Base-by-base conservation (phyloP, 2,797 vertebrate species). In the Tachyglossus aculeatus region DNA sequence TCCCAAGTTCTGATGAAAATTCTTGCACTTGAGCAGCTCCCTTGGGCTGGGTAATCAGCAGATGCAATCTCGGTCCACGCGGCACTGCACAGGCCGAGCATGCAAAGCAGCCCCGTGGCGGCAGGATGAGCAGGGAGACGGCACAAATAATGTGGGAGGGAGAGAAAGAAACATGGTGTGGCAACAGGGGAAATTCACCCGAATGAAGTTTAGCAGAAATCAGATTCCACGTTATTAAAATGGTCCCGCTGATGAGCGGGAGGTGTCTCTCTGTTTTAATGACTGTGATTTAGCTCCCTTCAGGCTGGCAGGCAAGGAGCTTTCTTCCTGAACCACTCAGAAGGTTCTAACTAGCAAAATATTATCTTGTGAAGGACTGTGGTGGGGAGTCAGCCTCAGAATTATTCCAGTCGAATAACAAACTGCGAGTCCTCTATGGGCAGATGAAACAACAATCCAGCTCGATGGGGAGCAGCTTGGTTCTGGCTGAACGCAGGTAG, bases 261-360 rank as follows among this genome's bases (percentile, higher is more conserved):
- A 67, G 48, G 62, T 77, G 6, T 62, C 67, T 72, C 77, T 84
- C 2, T 77, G 40, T 83, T 81, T 67, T 77, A 83, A 80, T 79
- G 80, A 71, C 77, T 63, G 31, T 59, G 53, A 5, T 78, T 83
- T 78, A 67, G 64, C 80, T 62, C 16, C 0, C 77, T 78, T 83
- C 78, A 64, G 73, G 71, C 70, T 52, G 48, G 78, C 72, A 67
- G 77, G 84, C 87, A 84, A 77, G 81, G 76, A 84, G 77, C 84
- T 81, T 24, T n/a, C 32, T 43, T 52, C 71, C 50, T 47, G 39
- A 71, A 67, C 75, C 78, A 56, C 80, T 84, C 68, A 67, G 67
- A 70, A 73, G 76, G 77, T 61, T 66, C 54, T 75, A 77, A n/a
- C 65, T 51, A 62, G 59, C 52, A 70, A 4, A 67, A 68, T 68